phyloP scores from a whole-genome alignment of 2,797 vertebrate species.

The Lithobates sylvaticus region DNA sequence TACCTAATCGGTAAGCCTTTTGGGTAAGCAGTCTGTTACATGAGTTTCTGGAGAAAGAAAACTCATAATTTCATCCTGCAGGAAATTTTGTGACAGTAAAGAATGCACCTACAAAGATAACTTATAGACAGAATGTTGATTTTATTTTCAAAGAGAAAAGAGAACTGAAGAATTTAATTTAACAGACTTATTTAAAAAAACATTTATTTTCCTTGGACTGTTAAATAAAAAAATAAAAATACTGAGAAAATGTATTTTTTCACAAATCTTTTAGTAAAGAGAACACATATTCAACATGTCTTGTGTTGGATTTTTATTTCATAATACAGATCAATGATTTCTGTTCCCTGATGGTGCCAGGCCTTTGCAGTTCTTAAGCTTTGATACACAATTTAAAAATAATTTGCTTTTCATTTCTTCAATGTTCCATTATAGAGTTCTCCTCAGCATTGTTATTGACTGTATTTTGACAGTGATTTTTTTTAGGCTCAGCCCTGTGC shows the following conservation, averaged over 20 bases:
- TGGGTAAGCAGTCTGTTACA: too few species aligned
- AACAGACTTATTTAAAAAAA: neutral
- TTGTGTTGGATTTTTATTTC: neutral
- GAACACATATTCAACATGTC: neutral
- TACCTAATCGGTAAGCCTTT: too few species aligned
- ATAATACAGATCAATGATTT: constrained; percentile 29
- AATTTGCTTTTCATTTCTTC: constrained; percentile 51
- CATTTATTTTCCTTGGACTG: neutral
- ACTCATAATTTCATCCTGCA: too few species aligned
- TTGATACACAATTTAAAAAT: constrained; percentile 37
- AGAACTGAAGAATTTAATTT: neutral
- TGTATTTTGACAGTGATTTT: constrained; percentile 47
- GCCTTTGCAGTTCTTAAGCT: constrained; percentile 16
- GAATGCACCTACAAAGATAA: neutral
- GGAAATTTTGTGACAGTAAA: too few species aligned
- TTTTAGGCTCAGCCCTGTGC: constrained; percentile 18
- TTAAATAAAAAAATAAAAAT: neutral
- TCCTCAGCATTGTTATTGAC: constrained; percentile 38
- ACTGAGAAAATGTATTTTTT: neutral
- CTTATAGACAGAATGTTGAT: too few species aligned
- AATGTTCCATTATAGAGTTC: constrained; percentile 33
- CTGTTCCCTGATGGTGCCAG: constrained; percentile 24
- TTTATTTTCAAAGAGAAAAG: too few species aligned
- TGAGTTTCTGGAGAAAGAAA: too few species aligned
- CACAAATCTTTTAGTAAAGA: neutral